A percentile compares a stretch with the other conserved stretches of the same genome.
phyloP scores from a whole-genome alignment of 2,888 invertebrate genomes.

The Crepidodera aurea region DNA sequence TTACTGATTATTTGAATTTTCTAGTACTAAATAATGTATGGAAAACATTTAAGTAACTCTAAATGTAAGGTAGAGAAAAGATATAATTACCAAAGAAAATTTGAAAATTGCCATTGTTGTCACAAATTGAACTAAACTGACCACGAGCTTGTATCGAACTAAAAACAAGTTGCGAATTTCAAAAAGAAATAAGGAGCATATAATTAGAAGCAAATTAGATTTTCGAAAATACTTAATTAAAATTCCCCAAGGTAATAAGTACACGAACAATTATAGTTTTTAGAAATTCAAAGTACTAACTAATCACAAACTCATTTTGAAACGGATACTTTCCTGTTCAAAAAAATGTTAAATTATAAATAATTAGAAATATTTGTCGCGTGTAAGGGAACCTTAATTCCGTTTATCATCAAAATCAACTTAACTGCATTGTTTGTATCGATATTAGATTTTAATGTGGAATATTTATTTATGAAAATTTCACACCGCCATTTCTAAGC shows the following conservation, averaged over 20 bases:
- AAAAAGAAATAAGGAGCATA: background rate
- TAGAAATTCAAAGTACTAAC: background rate
- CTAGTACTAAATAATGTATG: too few relatives aligned
- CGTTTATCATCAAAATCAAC: too few relatives aligned
- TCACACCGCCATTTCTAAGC: too few relatives aligned
- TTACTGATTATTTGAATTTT: too few relatives aligned
- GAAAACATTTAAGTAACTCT: too few relatives aligned
- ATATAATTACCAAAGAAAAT: conserved; percentile 17
- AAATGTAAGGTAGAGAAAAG: too few relatives aligned
- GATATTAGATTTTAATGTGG: too few relatives aligned
- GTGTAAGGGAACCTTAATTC: too few relatives aligned
- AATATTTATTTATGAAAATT: too few relatives aligned
- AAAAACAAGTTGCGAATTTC: background rate
- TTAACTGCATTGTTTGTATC: too few relatives aligned
- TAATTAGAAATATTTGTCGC: too few relatives aligned
- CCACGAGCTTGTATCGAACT: background rate
- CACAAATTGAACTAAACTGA: background rate
- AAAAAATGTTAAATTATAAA: too few relatives aligned
- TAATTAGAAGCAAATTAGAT: background rate
- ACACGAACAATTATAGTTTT: background rate
- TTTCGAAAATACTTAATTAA: background rate
- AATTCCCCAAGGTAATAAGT: background rate
- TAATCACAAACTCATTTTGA: background rate
- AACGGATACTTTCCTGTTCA: background rate
- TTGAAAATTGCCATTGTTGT: conserved; percentile 15